Conservation (phyloP, 1,140 invertebrate species). For the Formica selysi region DNA sequence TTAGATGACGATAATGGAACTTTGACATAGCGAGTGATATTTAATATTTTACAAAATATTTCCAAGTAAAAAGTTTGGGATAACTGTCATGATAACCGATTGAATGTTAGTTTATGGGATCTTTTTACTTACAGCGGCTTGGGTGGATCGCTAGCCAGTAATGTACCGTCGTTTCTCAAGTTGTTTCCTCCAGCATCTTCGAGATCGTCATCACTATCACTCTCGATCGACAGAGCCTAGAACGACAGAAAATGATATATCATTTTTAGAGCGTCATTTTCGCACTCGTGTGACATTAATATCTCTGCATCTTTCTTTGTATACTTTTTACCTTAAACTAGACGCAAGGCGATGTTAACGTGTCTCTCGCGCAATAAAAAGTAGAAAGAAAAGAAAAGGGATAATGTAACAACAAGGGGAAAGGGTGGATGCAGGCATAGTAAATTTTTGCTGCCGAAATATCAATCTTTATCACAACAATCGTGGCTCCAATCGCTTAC, state of each 20-base stretch:
- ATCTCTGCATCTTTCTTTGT: background rate
- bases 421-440: slow-evolving; percentile 40
- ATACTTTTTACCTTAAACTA: slow-evolving; percentile 52
- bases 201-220: slow-evolving; percentile 85
- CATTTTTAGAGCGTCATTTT: background rate
- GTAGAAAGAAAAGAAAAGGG: slow-evolving; percentile 50
- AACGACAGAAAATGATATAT: slow-evolving; percentile 54
- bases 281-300: background rate
- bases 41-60: slow-evolving; percentile 11
- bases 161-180: slow-evolving; percentile 95
- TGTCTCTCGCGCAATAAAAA: slow-evolving; percentile 40
- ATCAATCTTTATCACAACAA: slow-evolving; percentile 10
- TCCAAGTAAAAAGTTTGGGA: background rate
- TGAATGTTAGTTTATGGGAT: slow-evolving; percentile 1
- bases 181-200: slow-evolving; percentile 88
- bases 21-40: background rate
- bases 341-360: slow-evolving; percentile 36
- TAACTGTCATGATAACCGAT: background rate
- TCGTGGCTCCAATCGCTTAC: slow-evolving; percentile 76
- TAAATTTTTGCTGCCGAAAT: slow-evolving; percentile 46
- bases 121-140: slow-evolving; percentile 95
- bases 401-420: slow-evolving; percentile 53
- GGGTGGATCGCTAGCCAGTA: slow-evolving; percentile 97
- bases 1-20: slow-evolving; percentile 3
- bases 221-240: slow-evolving; percentile 84